phyloP scores from a whole-genome alignment of 2,113 vertebrate genomes.

The Gnathonemus longibarbis region DNA sequence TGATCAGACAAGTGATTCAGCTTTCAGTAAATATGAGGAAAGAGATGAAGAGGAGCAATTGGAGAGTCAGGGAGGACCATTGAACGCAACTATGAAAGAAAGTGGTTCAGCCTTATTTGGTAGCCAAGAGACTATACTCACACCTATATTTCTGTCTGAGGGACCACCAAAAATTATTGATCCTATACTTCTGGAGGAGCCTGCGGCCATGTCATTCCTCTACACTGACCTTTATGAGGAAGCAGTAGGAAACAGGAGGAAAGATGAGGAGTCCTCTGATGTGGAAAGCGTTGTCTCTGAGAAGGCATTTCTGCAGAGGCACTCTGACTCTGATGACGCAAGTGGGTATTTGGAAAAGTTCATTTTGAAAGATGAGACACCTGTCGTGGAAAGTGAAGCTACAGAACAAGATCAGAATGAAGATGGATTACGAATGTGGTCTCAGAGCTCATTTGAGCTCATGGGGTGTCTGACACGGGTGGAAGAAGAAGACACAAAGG shows the following conservation, averaged over 20 bases:
- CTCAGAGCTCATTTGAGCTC: constrained; percentile 57
- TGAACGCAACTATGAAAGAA: constrained; percentile 50
- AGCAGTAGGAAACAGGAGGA: constrained; percentile 64
- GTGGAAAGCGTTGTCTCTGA: constrained; percentile 72
- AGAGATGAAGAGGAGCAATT: constrained; percentile 39
- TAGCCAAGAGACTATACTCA: constrained; percentile 69
- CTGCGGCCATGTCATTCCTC: constrained; percentile 80
- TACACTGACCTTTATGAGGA: constrained; percentile 86
- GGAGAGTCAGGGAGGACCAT: constrained; percentile 32
- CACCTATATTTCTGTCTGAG: constrained; percentile 69
- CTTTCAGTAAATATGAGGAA: constrained; percentile 17
- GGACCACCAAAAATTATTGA: constrained; percentile 74
- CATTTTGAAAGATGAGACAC: constrained; percentile 78
- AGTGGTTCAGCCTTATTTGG: constrained; percentile 72
- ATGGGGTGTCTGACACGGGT: constrained; percentile 53
- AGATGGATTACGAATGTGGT: constrained; percentile 49
- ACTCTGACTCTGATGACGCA: constrained; percentile 75
- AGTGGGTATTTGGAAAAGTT: constrained; percentile 88
- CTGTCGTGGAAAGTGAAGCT: constrained; percentile 38
- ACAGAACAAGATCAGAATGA: constrained; percentile 37
- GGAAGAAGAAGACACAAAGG: constrained; percentile 24
- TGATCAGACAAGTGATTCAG: constrained; percentile 31
- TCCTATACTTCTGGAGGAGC: constrained; percentile 77
- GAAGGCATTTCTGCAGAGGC: constrained; percentile 64
- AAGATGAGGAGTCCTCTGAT: constrained; percentile 69